These are phyloP conservation scores for Amphibalanus amphitrite DNA, from an alignment of 1,140 invertebrate species.

Conservation along the genomic window DNA sequence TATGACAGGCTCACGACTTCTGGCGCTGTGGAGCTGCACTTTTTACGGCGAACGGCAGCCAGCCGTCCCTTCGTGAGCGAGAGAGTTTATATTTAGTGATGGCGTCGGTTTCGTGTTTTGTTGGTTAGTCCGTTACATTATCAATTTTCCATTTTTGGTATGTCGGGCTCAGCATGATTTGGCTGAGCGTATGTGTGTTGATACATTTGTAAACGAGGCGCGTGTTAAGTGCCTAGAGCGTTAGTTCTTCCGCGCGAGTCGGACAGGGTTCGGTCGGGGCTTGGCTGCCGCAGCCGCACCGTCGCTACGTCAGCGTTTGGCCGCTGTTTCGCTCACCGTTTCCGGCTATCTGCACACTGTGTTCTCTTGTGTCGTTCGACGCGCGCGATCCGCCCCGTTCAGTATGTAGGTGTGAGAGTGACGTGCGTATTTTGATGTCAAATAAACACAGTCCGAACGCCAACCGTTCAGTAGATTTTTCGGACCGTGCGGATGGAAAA, in stretches of 20 bases:
- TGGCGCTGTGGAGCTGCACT: not conserved
- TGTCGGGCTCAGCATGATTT: not conserved
- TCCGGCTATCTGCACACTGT: not conserved
- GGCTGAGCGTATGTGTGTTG: not conserved
- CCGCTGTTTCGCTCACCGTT: not conserved
- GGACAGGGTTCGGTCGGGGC: too few relatives aligned
- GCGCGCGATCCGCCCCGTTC: too few relatives aligned
- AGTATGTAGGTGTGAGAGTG: not conserved
- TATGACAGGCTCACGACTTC: too few relatives aligned
- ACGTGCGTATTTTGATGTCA: not conserved
- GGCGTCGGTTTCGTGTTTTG: not conserved
- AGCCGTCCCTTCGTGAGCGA: not conserved
- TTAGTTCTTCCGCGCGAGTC: not conserved
- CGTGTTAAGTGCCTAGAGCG: not conserved
- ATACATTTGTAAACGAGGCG: not conserved
- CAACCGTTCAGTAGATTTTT: not conserved
- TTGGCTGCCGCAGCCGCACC: too few relatives aligned
- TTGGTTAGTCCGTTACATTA: not conserved
- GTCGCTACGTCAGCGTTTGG: too few relatives aligned
- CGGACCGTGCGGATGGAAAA: too few relatives aligned
- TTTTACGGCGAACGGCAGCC: not conserved
- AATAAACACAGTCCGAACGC: not conserved
- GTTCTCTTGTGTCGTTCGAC: not conserved
- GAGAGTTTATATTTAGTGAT: not conserved
- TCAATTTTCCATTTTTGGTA: not conserved